Percentiles rank a stretch among this genome's conserved stretches.
Conservation (phyloP, 2,113 vertebrate genomes). For the Sinocyclocheilus grahami region DNA sequence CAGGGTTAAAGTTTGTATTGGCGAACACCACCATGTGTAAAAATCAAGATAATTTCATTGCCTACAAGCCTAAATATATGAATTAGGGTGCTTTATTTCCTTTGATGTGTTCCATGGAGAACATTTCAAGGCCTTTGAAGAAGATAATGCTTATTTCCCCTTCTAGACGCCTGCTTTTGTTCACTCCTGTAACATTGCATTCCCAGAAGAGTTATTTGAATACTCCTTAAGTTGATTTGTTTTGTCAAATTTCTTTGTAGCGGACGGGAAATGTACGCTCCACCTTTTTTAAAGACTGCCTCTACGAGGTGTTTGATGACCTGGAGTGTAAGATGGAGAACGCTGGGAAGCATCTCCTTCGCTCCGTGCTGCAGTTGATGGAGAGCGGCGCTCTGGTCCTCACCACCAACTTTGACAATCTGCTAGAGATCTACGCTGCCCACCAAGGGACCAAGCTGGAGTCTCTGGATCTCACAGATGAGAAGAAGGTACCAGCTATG, state of each 20-base stretch:
- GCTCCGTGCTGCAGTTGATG: conserved; percentile 93
- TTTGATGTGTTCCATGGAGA: too few relatives aligned
- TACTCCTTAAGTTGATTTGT: not conserved
- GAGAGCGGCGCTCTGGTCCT: conserved; percentile 90
- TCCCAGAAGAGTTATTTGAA: not conserved
- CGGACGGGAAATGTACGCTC: conserved; percentile 91
- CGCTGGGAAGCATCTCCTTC: conserved; percentile 88
- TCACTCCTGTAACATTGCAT: not conserved
- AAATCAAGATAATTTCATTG: too few relatives aligned
- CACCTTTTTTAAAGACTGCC: conserved; percentile 96
- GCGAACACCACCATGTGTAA: too few relatives aligned
- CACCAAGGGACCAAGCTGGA: conserved; percentile 92
- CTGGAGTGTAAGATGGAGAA: conserved; percentile 96
- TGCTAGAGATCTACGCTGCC: conserved; percentile 91
- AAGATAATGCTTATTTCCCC: too few relatives aligned
- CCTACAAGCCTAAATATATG: too few relatives aligned
- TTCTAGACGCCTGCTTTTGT: not conserved
- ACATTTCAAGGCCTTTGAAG: too few relatives aligned
- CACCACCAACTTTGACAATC: conserved; percentile 95
- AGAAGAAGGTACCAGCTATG: conserved; percentile 84
- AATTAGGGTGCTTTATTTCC: too few relatives aligned
- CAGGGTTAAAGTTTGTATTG: too few relatives aligned
- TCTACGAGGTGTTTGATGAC: conserved; percentile 95
- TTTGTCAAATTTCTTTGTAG: conserved; percentile 64
- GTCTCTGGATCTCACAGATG: conserved; percentile 93